Base-by-base conservation (phyloP, 2,888 invertebrate genomes). In the Nomada hirtipes region DNA sequence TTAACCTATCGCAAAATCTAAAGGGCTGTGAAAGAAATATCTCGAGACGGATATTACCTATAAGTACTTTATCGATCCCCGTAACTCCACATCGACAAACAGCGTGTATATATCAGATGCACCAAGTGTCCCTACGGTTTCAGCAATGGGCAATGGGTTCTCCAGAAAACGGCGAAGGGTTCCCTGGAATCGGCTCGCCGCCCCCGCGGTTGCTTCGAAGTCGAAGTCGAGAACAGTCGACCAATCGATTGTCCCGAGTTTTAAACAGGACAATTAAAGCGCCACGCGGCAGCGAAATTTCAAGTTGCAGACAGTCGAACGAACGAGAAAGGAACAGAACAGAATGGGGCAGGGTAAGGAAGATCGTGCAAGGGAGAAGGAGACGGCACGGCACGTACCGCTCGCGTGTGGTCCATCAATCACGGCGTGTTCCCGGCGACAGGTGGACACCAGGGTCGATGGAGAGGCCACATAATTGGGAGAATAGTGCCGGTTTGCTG, bases 401-500 rank as follows among this genome's bases (percentile, higher is more conserved):
- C 82, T 82, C 88, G 89, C 89, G 89, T 89, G 88, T 84, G 86
- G 86, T 89, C 87, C 85, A 90, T 91, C 91, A 90, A 91, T 91
- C 90, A 90, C 89, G 86, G 65, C 71, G 86, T 83, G 88, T 86
- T 85, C 82, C 86, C 86, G 90, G 86, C 89, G 91, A 92, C 91
- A 92, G 92, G 90, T 91, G 91, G 87, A 90, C 87, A 88, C 76
- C 79, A 82, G 88, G 88, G 87, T 89, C 88, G 87, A 89, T 89
- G 88, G 88, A 86, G 89, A 89, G 84, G 86, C 89, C 85, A 88
- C 89, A 89, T 90, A 91, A 91, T 91, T 89, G 89, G 89, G 85
- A 87, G 89, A 90, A 91, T 88, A 90, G 89, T 86, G 88, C 86
- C 88, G 90, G 90, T 91, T 91, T 90, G 90, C 89, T 89, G 88